Evolutionary conservation across 1,140 invertebrate genomes (phyloP).

Genomic region (Caerostris darwini): DNA sequence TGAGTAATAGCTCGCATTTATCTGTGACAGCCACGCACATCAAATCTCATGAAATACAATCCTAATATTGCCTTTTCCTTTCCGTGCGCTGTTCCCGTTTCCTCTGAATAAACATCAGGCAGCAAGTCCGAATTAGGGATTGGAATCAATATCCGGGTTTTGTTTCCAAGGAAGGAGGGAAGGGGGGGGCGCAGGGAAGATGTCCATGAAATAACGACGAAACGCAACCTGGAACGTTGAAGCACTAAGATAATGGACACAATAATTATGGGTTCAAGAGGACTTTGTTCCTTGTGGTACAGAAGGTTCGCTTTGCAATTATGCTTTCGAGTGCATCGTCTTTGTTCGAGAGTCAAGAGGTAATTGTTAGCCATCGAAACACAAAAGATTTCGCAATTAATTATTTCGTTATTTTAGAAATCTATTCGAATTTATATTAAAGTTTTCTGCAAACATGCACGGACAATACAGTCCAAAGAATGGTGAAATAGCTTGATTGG

Average conservation of each 20-base stretch:
- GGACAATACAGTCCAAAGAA: too few relatives aligned
- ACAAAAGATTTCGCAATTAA: too few relatives aligned
- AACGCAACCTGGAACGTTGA: not conserved
- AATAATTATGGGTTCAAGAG: not conserved
- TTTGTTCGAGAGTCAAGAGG: too few relatives aligned
- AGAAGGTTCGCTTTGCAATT: too few relatives aligned
- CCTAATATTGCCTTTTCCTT: not conserved
- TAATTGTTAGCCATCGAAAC: too few relatives aligned
- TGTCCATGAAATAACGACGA: not conserved
- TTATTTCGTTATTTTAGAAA: too few relatives aligned
- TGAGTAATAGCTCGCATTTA: not conserved
- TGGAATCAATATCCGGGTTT: not conserved
- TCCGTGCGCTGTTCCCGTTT: not conserved
- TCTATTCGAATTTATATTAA: too few relatives aligned
- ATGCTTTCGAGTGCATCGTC: too few relatives aligned
- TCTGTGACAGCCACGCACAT: not conserved
- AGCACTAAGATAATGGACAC: not conserved
- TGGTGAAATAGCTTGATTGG: too few relatives aligned
- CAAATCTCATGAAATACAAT: not conserved
- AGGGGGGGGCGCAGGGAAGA: not conserved
- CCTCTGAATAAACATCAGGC: not conserved
- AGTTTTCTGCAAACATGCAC: too few relatives aligned
- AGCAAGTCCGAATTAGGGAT: not conserved
- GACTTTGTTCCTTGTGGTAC: not conserved
- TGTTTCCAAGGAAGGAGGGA: not conserved